These are phyloP conservation scores for Aplodontia rufa DNA, from an alignment of 2,113 vertebrate genomes.

Conservation along the genomic window DNA sequence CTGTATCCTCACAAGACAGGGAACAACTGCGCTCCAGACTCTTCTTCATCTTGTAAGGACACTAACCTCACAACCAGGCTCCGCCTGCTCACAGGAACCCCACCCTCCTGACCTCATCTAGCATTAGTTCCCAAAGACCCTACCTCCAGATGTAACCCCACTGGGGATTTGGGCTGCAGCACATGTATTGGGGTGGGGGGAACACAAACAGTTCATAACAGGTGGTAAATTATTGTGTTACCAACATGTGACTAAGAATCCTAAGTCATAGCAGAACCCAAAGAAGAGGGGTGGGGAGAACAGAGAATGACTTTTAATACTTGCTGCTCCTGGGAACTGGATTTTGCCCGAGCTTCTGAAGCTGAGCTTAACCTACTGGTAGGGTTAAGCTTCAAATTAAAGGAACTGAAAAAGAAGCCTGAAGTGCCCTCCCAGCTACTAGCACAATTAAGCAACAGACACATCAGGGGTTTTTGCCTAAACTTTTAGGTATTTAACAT, in stretches of 20 bases:
- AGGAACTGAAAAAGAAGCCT: not conserved
- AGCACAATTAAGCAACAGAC: not conserved
- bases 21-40: too few species aligned
- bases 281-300: not conserved
- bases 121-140: not conserved
- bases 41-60: not conserved
- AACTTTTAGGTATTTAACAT: conserved; percentile 32
- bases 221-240: too few species aligned
- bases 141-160: not conserved
- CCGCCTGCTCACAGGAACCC: too few species aligned
- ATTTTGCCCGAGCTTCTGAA: not conserved
- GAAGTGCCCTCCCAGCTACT: not conserved
- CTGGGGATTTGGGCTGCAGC: not conserved
- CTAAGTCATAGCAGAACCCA: not conserved
- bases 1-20: too few species aligned
- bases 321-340: not conserved
- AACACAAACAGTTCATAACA: not conserved
- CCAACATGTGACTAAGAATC: not conserved
- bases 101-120: not conserved
- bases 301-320: not conserved
- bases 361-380: not conserved
- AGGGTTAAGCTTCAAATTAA: not conserved
- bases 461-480: not conserved
- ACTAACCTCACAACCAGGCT: too few species aligned
- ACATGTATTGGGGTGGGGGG: not conserved